Evolutionary conservation across 2,797 vertebrate genomes (phyloP).

Genomic region (Anolis apletophallus): DNA sequence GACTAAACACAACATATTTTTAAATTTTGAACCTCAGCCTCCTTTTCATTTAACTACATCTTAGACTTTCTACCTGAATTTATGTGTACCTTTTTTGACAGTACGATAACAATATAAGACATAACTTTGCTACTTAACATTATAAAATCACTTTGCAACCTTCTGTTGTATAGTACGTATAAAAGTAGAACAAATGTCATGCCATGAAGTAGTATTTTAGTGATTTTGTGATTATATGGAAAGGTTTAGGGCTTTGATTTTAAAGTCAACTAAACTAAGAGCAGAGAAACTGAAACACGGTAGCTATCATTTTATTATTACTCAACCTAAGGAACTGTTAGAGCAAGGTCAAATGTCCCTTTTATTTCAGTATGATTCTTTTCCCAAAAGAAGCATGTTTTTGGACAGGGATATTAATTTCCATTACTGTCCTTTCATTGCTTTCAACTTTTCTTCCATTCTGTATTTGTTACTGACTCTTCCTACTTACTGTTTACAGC

Average conservation of each 20-base stretch:
- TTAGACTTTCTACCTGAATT: background rate
- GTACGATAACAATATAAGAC: slow-evolving; percentile 25
- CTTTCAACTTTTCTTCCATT: background rate
- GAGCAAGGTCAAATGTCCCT: background rate
- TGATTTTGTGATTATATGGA: slow-evolving; percentile 41
- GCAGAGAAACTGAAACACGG: slow-evolving; percentile 34
- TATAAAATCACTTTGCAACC: slow-evolving; percentile 36
- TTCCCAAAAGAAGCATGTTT: background rate
- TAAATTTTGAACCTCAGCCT: background rate
- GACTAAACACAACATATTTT: no score
- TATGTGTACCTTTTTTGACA: slow-evolving; percentile 51
- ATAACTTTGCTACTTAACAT: slow-evolving; percentile 18
- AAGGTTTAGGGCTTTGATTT: slow-evolving; percentile 21
- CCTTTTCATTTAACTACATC: background rate
- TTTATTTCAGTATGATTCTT: background rate
- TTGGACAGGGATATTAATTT: no score
- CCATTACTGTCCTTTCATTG: background rate
- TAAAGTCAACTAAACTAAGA: slow-evolving; percentile 52
- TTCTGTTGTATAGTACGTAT: background rate
- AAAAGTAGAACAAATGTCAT: slow-evolving; percentile 61
- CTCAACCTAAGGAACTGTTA: background rate
- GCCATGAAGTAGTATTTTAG: slow-evolving; percentile 25
- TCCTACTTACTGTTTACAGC: background rate
- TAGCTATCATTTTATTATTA: background rate
- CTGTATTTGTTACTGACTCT: background rate